A percentile compares a stretch with the other conserved stretches of the same genome.
Evolutionary conservation across 2,113 vertebrate species (phyloP).

Genomic region (Barnardius zonarius): DNA sequence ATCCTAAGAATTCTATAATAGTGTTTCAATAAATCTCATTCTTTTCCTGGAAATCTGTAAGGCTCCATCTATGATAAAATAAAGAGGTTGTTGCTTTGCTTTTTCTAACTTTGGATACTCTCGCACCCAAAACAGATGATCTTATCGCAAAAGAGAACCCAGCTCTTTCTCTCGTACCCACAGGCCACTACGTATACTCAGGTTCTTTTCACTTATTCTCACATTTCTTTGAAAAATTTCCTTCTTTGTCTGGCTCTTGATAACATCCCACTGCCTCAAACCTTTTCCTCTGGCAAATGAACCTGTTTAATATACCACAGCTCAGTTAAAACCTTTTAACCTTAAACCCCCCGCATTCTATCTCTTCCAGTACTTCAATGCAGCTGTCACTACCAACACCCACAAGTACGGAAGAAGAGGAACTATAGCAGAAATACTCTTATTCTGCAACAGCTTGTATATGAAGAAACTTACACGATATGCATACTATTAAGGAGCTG

Average conservation of each 20-base stretch:
- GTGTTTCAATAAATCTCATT: not conserved
- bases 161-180: not conserved
- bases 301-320: not conserved
- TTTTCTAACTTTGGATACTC: not conserved
- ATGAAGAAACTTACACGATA: not conserved
- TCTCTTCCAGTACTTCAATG: not conserved
- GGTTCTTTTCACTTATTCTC: not conserved
- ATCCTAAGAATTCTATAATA: not conserved
- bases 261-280: not conserved
- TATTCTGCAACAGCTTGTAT: not conserved
- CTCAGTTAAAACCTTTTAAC: not conserved
- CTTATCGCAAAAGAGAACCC: not conserved
- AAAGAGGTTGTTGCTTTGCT: not conserved
- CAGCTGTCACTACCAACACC: not conserved
- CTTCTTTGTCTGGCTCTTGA: not conserved
- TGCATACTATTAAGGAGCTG: not conserved
- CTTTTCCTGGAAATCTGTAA: not conserved
- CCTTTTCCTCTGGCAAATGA: not conserved
- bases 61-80: not conserved
- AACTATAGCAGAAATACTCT: not conserved
- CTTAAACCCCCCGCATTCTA: not conserved
- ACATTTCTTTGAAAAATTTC: not conserved
- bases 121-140: not conserved
- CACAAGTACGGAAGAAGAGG: not conserved
- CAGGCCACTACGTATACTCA: not conserved